These are phyloP conservation scores for Alloplasta piceator DNA, from an alignment of 2,888 invertebrate species.

Conservation along the genomic window DNA sequence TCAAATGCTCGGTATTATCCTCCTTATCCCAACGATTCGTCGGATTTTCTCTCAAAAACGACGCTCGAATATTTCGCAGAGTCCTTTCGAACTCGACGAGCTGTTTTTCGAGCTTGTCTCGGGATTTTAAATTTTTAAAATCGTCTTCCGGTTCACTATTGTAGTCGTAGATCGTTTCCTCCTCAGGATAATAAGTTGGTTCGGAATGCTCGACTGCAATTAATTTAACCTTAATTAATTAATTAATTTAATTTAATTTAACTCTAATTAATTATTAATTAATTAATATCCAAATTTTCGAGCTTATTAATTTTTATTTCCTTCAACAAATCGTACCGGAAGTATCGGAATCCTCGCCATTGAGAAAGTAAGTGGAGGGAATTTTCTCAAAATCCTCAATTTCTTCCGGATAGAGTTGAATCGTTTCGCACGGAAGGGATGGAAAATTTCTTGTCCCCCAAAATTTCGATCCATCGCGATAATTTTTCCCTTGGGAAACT, in stretches of 20 bases:
- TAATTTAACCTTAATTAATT: neutral
- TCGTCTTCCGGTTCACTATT: slow-evolving; percentile 25
- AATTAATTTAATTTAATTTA: no score
- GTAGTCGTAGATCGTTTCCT: slow-evolving; percentile 35
- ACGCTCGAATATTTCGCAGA: slow-evolving; percentile 46
- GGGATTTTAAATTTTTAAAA: neutral
- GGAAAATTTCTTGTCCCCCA: neutral
- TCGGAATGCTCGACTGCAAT: slow-evolving; percentile 48
- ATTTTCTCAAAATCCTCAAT: neutral
- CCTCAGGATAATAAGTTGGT: slow-evolving; percentile 53
- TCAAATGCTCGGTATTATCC: slow-evolving; percentile 48
- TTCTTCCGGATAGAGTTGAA: slow-evolving; percentile 43
- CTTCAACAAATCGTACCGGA: neutral
- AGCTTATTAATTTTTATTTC: neutral
- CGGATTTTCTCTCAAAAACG: slow-evolving; percentile 29
- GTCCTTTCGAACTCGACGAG: slow-evolving; percentile 59
- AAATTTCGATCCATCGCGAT: slow-evolving; percentile 3
- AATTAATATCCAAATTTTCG: no score
- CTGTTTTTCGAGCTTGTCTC: slow-evolving; percentile 47
- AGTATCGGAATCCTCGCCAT: slow-evolving; percentile 33
- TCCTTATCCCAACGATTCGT: slow-evolving; percentile 11
- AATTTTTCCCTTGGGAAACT: neutral
- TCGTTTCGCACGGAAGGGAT: slow-evolving; percentile 30
- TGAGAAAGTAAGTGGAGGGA: slow-evolving; percentile 4
- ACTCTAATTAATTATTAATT: no score